Percentiles rank a stretch among this genome's conserved stretches.
These are phyloP conservation scores for Choristoneura fumiferana DNA, from an alignment of 1,140 invertebrate genomes.

Conservation along the genomic window DNA sequence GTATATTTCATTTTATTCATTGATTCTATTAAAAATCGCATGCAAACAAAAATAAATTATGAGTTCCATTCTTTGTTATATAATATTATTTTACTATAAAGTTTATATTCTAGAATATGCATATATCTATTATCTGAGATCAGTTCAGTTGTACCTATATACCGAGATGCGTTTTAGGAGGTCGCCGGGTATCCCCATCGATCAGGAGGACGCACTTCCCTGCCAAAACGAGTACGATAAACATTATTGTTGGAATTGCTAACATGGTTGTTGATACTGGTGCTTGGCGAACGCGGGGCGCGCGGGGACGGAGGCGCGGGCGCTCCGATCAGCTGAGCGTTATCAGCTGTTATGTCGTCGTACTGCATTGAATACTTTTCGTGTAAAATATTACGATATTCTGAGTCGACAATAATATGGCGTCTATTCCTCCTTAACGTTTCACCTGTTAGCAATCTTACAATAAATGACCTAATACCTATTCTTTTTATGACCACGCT, in stretches of 20 bases:
- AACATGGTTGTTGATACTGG: not conserved
- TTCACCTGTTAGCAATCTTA: not conserved
- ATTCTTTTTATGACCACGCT: not conserved
- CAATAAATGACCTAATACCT: constrained; percentile 7
- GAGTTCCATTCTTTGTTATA: no score
- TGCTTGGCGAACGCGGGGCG: not conserved
- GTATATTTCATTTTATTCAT: no score
- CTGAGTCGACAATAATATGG: not conserved
- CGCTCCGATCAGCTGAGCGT: no score
- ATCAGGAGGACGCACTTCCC: constrained; percentile 23
- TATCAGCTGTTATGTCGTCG: not conserved
- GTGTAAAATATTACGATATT: not conserved
- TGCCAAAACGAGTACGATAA: constrained; percentile 19
- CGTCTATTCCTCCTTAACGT: no score
- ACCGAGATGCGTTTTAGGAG: no score
- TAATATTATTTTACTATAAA: no score
- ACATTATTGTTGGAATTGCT: not conserved
- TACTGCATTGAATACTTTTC: not conserved
- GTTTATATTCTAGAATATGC: no score
- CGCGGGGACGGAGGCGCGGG: not conserved
- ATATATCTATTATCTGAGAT: no score
- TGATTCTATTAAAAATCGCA: no score
- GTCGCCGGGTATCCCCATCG: constrained; percentile 19
- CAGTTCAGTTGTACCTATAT: no score
- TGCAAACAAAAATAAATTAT: no score